Conservation (phyloP, 1,140 invertebrate species). For the Aphidius gifuensis region DNA sequence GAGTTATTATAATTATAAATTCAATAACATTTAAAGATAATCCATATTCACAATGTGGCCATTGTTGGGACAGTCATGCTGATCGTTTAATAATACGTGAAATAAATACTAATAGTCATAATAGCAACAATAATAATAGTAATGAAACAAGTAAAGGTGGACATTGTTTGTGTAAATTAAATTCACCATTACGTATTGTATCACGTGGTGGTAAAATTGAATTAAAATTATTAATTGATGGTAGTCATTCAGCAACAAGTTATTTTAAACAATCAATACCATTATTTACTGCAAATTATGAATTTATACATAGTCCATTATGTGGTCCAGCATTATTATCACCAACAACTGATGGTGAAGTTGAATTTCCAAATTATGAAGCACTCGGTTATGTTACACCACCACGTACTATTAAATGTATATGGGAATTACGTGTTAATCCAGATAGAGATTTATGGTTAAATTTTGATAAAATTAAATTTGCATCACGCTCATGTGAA, state of each 20-base stretch:
- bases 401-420: constrained; percentile 75
- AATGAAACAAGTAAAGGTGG: constrained; percentile 45
- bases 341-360: constrained; percentile 75
- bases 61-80: constrained; percentile 79
- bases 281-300: constrained; percentile 79
- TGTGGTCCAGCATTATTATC: constrained; percentile 78
- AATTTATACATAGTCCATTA: constrained; percentile 82
- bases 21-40: constrained; percentile 72
- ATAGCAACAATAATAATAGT: constrained; percentile 46
- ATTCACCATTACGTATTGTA: constrained; percentile 64
- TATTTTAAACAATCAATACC: constrained; percentile 83
- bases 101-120: background rate
- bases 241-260: constrained; percentile 73
- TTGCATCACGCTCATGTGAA: constrained; percentile 74
- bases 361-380: constrained; percentile 81
- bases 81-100: constrained; percentile 76
- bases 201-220: constrained; percentile 75
- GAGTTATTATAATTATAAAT: constrained; percentile 72
- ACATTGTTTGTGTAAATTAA: constrained; percentile 58
- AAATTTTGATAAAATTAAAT: constrained; percentile 82
- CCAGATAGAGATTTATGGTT: constrained; percentile 79
- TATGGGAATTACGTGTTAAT: constrained; percentile 82
- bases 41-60: constrained; percentile 73
- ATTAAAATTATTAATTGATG: constrained; percentile 76
- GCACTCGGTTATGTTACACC: constrained; percentile 73